Conservation (phyloP, 2,113 vertebrate species). For the Nestor notabilis region DNA sequence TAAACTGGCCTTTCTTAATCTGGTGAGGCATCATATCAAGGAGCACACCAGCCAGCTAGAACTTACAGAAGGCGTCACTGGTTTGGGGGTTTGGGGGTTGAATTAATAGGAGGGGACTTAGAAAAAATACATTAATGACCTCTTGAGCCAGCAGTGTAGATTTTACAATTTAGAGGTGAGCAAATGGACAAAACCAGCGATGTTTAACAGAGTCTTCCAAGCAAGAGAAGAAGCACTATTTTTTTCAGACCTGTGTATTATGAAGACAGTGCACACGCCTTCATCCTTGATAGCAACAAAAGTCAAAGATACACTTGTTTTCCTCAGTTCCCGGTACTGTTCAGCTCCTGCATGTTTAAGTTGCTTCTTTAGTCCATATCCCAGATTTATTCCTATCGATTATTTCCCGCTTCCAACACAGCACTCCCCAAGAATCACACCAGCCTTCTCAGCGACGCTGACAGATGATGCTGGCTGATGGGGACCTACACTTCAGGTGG, state of each 20-base stretch:
- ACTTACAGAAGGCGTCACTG: background rate
- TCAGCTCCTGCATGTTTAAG: background rate
- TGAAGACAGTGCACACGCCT: background rate
- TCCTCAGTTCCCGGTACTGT: background rate
- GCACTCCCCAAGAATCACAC: background rate
- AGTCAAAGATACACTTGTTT: background rate
- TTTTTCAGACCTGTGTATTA: background rate
- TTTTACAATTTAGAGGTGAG: background rate
- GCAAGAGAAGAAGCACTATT: background rate
- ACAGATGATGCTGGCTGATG: background rate
- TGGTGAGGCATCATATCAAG: background rate
- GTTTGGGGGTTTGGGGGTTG: background rate
- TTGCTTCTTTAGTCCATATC: background rate
- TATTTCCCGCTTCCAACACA: background rate
- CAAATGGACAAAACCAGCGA: background rate
- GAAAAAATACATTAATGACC: background rate
- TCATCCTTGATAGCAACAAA: background rate
- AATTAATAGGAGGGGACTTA: background rate
- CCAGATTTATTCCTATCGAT: fast-evolving
- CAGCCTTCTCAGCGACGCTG: background rate
- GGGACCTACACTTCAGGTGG: background rate
- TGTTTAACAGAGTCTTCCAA: background rate
- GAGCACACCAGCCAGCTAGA: background rate
- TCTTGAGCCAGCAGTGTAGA: background rate
- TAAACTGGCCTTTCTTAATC: background rate